phyloP scores from a whole-genome alignment of 2,113 vertebrate species.

The Trogon melanurus region DNA sequence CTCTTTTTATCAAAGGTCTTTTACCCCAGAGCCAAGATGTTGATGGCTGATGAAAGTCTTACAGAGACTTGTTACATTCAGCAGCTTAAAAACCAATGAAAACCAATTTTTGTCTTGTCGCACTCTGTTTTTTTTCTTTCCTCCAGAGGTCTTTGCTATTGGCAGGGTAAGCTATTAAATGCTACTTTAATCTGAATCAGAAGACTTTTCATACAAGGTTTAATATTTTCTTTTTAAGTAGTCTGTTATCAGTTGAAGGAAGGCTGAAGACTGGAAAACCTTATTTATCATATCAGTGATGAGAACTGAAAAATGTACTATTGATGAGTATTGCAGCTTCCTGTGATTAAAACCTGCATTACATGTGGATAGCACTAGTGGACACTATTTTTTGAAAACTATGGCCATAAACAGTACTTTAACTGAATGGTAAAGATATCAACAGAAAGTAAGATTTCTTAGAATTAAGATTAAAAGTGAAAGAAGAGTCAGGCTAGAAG shows the following conservation, averaged over 20 bases:
- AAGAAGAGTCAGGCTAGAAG: background rate
- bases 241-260: background rate
- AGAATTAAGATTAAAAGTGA: conserved; percentile 42
- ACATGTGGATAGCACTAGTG: background rate
- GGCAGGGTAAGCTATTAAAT: conserved; percentile 14
- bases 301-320: conserved; percentile 6
- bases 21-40: conserved; percentile 10
- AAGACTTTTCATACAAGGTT: background rate
- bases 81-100: conserved; percentile 20
- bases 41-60: conserved; percentile 19
- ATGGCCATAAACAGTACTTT: background rate
- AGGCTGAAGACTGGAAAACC: background rate
- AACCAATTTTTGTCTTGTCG: conserved; percentile 8
- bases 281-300: conserved; percentile 53
- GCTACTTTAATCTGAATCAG: conserved; percentile 47
- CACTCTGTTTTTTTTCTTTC: background rate
- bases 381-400: background rate
- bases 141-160: background rate
- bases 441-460: conserved; percentile 19
- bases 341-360: conserved; percentile 58
- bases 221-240: conserved; percentile 42
- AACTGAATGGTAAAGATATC: conserved; percentile 54
- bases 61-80: background rate
- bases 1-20: conserved; percentile 12
- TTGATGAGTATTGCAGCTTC: conserved; percentile 6